A percentile compares a stretch with the other conserved stretches of the same genome.
phyloP scores from a whole-genome alignment of 35 echinoderm and acorn worm genomes.

The Nesometra sesokonis region DNA sequence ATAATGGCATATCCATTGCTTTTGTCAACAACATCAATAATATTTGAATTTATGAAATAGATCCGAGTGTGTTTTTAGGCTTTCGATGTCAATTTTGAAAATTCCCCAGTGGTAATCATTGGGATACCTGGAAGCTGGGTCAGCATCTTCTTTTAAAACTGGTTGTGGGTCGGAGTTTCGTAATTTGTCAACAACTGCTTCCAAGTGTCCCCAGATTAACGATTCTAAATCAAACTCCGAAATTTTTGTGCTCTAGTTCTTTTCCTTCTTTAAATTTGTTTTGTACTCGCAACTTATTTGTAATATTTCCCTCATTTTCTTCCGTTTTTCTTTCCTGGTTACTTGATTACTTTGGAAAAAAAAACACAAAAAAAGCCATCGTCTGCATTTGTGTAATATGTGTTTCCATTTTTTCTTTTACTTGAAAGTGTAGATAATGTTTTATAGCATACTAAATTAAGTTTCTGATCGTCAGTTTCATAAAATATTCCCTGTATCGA shows the following conservation, averaged over 20 bases:
- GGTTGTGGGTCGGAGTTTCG: neutral
- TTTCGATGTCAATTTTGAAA: neutral
- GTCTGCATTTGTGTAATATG: neutral
- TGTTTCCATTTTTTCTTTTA: neutral
- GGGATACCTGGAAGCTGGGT: neutral
- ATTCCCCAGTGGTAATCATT: slow-evolving; percentile 23
- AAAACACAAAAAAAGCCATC: neutral
- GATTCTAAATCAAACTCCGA: slow-evolving; percentile 13
- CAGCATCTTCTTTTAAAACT: neutral
- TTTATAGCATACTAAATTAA: neutral
- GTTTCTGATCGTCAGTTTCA: neutral
- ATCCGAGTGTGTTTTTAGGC: neutral
- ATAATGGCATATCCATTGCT: no score
- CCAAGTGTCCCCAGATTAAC: neutral
- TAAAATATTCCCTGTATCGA: neutral
- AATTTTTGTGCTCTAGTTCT: no score
- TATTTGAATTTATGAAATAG: no score
- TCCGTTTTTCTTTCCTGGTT: neutral
- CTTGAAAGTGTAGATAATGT: neutral
- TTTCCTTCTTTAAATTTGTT: no score
- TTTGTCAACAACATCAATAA: no score
- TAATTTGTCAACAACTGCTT: neutral
- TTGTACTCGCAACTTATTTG: no score
- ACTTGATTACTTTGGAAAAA: neutral
- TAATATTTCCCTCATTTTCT: no score